phyloP scores from a whole-genome alignment of 2,797 vertebrate species.

The Chaetophractus vellerosus region DNA sequence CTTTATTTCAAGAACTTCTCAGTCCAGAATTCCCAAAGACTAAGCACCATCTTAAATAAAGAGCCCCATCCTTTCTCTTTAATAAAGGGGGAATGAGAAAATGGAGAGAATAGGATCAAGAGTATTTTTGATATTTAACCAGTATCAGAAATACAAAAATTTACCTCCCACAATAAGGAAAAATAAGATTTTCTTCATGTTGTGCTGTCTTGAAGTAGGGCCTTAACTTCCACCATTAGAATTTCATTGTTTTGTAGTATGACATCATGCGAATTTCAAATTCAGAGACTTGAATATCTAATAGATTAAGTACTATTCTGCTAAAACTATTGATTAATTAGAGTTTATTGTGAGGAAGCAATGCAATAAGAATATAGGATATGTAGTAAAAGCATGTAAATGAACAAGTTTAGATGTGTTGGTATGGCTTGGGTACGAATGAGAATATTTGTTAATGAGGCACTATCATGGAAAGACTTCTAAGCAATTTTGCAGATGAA shows the following conservation, averaged over 20 bases:
- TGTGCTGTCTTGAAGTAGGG: background rate
- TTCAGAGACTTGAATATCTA: background rate
- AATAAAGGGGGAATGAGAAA: background rate
- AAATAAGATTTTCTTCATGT: background rate
- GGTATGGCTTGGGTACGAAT: background rate
- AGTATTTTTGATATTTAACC: background rate
- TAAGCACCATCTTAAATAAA: background rate
- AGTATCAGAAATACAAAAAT: background rate
- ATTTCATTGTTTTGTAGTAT: background rate
- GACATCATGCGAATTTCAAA: background rate
- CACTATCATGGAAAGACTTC: background rate
- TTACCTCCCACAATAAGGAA: background rate
- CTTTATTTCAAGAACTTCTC: background rate
- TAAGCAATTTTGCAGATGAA: background rate
- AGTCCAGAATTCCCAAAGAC: background rate
- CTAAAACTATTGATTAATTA: background rate
- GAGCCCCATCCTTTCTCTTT: background rate
- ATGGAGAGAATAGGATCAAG: background rate
- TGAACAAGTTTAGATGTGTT: background rate
- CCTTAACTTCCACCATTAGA: background rate
- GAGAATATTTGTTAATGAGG: background rate
- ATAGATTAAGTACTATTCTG: background rate
- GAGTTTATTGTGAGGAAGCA: background rate
- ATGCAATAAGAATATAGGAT: background rate
- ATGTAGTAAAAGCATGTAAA: no score